Evolutionary conservation across 1,140 invertebrate species (phyloP).

Genomic region (Drosophila setifemur): DNA sequence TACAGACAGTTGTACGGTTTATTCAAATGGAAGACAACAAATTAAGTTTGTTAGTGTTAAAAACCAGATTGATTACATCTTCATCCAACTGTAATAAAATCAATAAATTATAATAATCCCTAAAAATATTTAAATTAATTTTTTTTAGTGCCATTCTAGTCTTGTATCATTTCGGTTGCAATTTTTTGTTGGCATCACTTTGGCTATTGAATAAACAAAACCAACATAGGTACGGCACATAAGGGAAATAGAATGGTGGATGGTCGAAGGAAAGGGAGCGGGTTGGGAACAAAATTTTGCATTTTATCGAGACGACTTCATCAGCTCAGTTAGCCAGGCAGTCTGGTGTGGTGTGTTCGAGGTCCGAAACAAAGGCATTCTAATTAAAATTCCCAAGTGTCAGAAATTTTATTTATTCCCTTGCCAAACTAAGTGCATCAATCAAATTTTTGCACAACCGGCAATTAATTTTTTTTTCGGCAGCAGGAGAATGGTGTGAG

Average conservation of each 20-base stretch:
- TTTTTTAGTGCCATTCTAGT: too few species aligned
- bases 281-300: slow-evolving; percentile 16
- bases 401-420: slow-evolving; percentile 49
- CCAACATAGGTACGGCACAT: neutral
- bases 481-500: neutral
- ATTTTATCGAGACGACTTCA: slow-evolving; percentile 52
- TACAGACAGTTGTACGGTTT: neutral
- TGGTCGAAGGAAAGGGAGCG: neutral
- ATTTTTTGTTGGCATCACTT: neutral
- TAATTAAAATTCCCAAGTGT: slow-evolving; percentile 73
- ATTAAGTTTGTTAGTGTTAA: too few species aligned
- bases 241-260: neutral
- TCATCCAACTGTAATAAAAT: too few species aligned
- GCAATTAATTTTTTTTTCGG: slow-evolving; percentile 43
- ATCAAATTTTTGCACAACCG: slow-evolving; percentile 65
- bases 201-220: neutral
- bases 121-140: too few species aligned
- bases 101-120: too few species aligned
- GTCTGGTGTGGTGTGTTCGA: neutral
- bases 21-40: neutral
- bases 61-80: too few species aligned
- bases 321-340: slow-evolving; percentile 23
- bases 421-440: slow-evolving; percentile 41
- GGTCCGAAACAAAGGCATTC: slow-evolving; percentile 54
- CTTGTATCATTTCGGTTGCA: too few species aligned